A percentile compares a stretch with the other conserved stretches of the same genome.
These are phyloP conservation scores for Eriocheir sinensis DNA, from an alignment of 1,140 invertebrate genomes.

Conservation along the genomic window DNA sequence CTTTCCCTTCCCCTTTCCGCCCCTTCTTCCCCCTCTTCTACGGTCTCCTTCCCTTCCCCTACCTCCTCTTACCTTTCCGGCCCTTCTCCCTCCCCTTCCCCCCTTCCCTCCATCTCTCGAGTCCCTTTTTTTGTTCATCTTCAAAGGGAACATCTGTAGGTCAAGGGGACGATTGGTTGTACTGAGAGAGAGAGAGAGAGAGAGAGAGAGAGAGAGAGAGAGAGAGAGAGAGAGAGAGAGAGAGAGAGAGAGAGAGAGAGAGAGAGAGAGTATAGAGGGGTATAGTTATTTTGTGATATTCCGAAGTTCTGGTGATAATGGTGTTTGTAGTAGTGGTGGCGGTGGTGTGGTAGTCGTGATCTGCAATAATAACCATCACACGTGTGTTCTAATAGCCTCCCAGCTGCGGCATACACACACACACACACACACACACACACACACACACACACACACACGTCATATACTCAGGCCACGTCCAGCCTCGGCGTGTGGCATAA, in stretches of 20 bases:
- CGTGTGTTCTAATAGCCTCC: no score
- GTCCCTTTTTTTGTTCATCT: neutral
- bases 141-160: neutral
- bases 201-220: no score
- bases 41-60: neutral
- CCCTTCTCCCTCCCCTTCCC: neutral
- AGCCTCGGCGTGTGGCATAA: neutral
- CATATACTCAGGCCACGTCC: neutral
- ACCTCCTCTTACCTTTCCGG: neutral
- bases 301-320: neutral
- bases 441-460: neutral
- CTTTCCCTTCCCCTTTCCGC: neutral
- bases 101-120: neutral
- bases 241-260: no score
- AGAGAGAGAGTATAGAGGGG: neutral
- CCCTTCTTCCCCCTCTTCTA: neutral
- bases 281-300: neutral
- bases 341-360: neutral
- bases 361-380: neutral
- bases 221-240: no score
- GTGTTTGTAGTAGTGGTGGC: neutral
- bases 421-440: neutral
- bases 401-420: neutral
- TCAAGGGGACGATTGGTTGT: neutral
- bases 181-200: neutral